phyloP scores from a whole-genome alignment of 1,140 invertebrate species.

The Camponotus pennsylvanicus region DNA sequence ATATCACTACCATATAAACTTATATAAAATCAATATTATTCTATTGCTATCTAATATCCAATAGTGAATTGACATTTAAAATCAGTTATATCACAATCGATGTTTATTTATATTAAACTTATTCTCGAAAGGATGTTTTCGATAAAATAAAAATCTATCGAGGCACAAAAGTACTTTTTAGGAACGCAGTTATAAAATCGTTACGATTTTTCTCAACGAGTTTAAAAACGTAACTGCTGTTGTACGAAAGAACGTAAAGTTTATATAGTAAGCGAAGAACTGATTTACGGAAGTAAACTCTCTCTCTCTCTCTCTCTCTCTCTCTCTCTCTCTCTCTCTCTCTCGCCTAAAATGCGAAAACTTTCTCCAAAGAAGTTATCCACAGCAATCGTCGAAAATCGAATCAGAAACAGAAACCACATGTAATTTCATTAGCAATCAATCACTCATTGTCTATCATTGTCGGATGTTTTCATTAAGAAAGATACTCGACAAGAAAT shows the following conservation, averaged over 20 bases:
- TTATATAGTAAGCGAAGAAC: conserved; percentile 40
- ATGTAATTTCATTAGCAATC: conserved; percentile 49
- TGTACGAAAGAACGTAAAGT: conserved; percentile 43
- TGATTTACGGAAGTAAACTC: conserved; percentile 65
- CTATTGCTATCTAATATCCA: conserved; percentile 27
- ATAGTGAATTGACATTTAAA: conserved; percentile 15
- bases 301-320: no score
- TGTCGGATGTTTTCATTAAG: neutral
- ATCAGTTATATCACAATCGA: neutral
- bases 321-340: no score
- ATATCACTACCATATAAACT: neutral
- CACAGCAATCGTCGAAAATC: conserved; percentile 38
- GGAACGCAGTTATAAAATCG: conserved; percentile 33
- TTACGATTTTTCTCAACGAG: conserved; percentile 42
- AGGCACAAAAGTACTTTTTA: conserved; percentile 16
- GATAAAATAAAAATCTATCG: conserved; percentile 34
- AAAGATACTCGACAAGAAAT: no score
- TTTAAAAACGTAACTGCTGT: conserved; percentile 15
- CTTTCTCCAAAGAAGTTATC: conserved; percentile 60
- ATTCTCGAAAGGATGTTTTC: neutral
- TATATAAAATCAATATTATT: neutral
- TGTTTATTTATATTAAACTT: neutral
- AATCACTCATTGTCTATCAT: neutral
- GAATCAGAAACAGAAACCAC: conserved; percentile 37
- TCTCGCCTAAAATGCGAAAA: conserved; percentile 58